A percentile compares a stretch with the other conserved stretches of the same genome.
Conservation (phyloP, 2,113 vertebrate genomes). For the Octodon degus region DNA sequence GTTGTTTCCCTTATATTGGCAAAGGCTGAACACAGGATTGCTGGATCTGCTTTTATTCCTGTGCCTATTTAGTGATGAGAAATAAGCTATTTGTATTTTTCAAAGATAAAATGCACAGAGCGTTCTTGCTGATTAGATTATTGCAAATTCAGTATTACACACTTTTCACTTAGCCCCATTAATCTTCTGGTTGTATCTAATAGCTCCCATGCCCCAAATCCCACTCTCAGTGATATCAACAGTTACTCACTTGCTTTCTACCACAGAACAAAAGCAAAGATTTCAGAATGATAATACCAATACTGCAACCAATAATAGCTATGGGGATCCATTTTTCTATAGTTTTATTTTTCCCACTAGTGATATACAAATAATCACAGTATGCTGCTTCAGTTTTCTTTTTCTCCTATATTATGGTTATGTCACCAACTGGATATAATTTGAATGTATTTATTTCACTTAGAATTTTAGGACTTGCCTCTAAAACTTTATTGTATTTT, state of each 20-base stretch:
- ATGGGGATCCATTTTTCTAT: background rate
- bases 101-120: background rate
- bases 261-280: background rate
- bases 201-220: background rate
- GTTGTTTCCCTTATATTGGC: background rate
- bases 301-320: background rate
- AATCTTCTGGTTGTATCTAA: background rate
- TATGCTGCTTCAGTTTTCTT: background rate
- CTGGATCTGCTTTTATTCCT: background rate
- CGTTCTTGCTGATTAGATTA: background rate
- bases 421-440: background rate
- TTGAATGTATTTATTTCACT: background rate
- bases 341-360: background rate
- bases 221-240: background rate
- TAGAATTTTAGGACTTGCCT: background rate
- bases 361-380: background rate
- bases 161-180: background rate
- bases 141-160: background rate
- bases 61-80: background rate
- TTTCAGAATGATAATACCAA: background rate
- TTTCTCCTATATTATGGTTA: background rate
- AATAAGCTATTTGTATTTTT: slow-evolving; percentile 7
- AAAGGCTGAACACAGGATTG: background rate
- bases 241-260: background rate
- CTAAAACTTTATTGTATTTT: background rate